Base-by-base conservation (phyloP, 2,113 vertebrate species). In the Chlorodrepanis virens region DNA sequence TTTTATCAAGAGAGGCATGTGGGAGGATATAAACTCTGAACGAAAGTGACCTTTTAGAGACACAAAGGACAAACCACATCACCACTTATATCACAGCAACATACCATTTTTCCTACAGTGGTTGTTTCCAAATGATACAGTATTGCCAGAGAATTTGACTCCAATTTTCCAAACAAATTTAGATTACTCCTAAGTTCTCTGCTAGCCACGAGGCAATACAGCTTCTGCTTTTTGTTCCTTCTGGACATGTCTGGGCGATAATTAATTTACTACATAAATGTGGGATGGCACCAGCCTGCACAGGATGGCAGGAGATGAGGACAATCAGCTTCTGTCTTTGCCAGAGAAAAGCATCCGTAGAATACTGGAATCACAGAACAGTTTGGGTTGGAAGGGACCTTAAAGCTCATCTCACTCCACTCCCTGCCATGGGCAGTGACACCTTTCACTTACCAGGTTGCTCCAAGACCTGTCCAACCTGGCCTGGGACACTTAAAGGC, bases 11-110 rank as follows among this genome's bases (percentile, higher is more conserved):
- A 93, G 42, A 76, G 79, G 63, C 33, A 80, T 42, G 70, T 54
- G 63, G 75, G 78, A 91, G 31, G 52, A 86, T 70, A 65, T 2
- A 83, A 83, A 69, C 63, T 39, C 49, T 4, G 45, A 93, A 90
- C 59, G 91, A 93, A 93, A 80, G 35, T 83, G 93, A 93, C 90
- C 92, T 97, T 96, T 93, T 91, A 90, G 76, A 94, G 92, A 70
- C 93, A 90, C 39, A 52, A 37, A 37, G 49, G 84, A 91, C 54
- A 85, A 90, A 68, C n/a, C 83, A 22, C 76, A 83, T 50, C 83
- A 35, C 59, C 50, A 11, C 28, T 86, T 39, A 25, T 42, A 74
- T 94, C 65, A 71, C 49, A 87, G 76, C 52, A 94, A 68, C 54
- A 59, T n/a, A 40, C 10, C 4, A 16, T 70, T 88, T 92, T 95